Conservation (phyloP, 2,888 invertebrate species). For the Apomyelois bistriatella region DNA sequence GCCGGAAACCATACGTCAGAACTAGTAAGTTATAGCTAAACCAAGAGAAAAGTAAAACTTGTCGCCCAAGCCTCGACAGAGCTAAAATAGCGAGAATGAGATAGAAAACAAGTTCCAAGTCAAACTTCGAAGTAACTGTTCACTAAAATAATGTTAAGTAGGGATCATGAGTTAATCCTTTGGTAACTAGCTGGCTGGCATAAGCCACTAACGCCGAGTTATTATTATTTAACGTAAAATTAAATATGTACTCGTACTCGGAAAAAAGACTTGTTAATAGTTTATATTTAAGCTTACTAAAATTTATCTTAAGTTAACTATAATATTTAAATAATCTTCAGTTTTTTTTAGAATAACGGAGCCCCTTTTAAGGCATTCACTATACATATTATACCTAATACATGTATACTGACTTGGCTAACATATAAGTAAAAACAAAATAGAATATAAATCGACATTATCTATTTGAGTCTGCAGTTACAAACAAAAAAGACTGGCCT, state of each 20-base stretch:
- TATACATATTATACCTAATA: too few relatives aligned
- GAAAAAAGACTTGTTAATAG: neutral
- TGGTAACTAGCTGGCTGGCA: neutral
- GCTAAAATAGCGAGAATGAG: neutral
- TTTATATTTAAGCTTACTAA: neutral
- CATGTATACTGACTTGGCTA: too few relatives aligned
- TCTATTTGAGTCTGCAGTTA: too few relatives aligned
- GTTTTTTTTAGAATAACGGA: too few relatives aligned
- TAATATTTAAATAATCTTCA: too few relatives aligned
- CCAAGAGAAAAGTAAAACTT: neutral
- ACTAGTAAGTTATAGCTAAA: neutral
- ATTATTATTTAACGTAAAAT: neutral
- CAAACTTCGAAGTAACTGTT: conserved; percentile 6
- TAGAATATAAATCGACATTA: too few relatives aligned
- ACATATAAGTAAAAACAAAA: too few relatives aligned
- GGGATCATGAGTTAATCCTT: conserved; percentile 10
- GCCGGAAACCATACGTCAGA: too few relatives aligned
- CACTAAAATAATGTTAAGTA: conserved; percentile 7
- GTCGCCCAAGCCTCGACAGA: neutral
- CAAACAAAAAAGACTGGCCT: too few relatives aligned
- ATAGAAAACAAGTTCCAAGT: conserved; percentile 14
- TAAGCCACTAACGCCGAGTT: neutral
- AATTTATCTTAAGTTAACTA: too few relatives aligned
- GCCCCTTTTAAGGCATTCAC: too few relatives aligned
- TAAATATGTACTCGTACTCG: neutral